phyloP scores from a whole-genome alignment of 2,888 invertebrate species.

The Eupithecia vulgata region DNA sequence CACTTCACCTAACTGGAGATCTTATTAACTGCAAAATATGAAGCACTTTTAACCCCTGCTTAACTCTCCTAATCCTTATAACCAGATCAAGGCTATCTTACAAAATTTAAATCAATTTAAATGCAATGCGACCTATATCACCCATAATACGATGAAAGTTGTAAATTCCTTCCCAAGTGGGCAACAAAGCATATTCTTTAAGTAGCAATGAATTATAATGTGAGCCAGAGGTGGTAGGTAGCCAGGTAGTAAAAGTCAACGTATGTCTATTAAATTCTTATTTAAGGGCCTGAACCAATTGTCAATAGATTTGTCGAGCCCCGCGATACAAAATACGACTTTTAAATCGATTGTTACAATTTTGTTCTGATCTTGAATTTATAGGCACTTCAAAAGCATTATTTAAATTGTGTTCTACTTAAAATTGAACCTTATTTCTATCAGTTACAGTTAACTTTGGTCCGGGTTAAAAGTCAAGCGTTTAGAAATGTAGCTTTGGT shows the following conservation, averaged over 20 bases:
- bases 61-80: background rate
- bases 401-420: background rate
- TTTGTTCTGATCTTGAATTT: conserved; percentile 66
- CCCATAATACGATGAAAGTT: conserved; percentile 23
- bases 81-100: background rate
- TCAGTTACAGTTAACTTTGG: background rate
- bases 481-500: conserved; percentile 55
- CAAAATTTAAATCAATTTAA: conserved; percentile 8
- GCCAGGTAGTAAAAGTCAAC: conserved; percentile 44
- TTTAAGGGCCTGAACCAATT: conserved; percentile 70
- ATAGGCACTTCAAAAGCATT: conserved; percentile 52
- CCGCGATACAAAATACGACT: conserved; percentile 58
- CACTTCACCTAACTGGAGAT: background rate
- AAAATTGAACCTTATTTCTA: conserved; percentile 13
- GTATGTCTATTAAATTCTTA: conserved; percentile 65
- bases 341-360: conserved; percentile 74
- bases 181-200: conserved; percentile 31
- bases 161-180: conserved; percentile 21
- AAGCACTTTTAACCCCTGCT: background rate
- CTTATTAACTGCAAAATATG: background rate
- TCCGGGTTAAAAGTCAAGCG: conserved; percentile 12
- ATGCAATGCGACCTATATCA: background rate
- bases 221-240: conserved; percentile 19
- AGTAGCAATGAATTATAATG: conserved; percentile 34
- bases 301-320: conserved; percentile 71